These are phyloP conservation scores for Erpobdella octoculata DNA, from an alignment of 2,888 invertebrate genomes.

Conservation along the genomic window DNA sequence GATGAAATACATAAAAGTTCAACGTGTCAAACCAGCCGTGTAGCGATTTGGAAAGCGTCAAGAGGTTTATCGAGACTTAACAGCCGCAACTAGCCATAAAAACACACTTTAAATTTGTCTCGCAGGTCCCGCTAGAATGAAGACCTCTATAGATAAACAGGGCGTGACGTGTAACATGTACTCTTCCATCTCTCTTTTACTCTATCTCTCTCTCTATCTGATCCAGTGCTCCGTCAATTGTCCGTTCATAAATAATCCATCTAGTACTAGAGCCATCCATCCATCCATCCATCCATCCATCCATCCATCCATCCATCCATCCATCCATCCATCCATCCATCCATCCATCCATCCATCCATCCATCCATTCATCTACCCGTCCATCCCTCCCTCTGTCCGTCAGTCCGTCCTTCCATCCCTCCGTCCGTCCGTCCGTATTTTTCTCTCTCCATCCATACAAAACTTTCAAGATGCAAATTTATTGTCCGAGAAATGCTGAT, in stretches of 20 bases:
- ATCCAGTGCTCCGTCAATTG: neutral
- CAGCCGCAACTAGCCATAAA: no score
- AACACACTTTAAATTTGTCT: no score
- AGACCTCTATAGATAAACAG: no score
- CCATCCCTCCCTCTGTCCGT: constrained; percentile 12
- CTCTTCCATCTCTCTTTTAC: neutral
- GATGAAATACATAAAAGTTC: no score
- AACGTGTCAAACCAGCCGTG: no score
- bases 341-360: constrained; percentile 23
- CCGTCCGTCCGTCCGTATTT: constrained; percentile 4
- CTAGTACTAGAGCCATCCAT: constrained; percentile 10
- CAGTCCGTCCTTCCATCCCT: constrained; percentile 1
- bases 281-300: constrained; percentile 20
- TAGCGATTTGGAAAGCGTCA: no score
- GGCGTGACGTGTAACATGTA: no score
- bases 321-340: constrained; percentile 23
- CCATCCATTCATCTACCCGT: constrained; percentile 14
- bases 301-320: constrained; percentile 22
- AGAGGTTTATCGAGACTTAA: no score
- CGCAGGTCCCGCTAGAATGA: no score
- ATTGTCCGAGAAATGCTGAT: no score
- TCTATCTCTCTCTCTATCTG: neutral
- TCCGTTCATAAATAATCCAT: constrained; percentile 11
- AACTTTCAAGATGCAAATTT: no score
- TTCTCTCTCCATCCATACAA: constrained; percentile 6